Evolutionary conservation across 2,888 invertebrate species (phyloP), one percentile per base, ranked within the genome.

Genomic region (Lamproptera curius): DNA sequence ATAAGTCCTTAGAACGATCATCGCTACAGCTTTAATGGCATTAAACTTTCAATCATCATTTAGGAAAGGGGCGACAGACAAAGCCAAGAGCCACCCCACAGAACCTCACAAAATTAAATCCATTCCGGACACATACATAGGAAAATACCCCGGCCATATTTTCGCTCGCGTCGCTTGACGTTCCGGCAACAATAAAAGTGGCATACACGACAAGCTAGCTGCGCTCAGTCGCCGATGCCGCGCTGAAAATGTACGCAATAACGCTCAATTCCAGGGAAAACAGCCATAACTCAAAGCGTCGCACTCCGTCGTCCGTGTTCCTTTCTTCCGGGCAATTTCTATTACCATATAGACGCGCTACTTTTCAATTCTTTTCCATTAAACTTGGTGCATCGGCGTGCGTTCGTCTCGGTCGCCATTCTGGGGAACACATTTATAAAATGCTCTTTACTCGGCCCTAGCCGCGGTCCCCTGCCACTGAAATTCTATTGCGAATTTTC

Each of bases 341-440:
- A 87, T 87, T 87, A 86, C 85, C 87, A 87, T 87, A 87, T 86
- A 87, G 87, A 87, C 80, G 76, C 77, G 85, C 83, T 84, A 84
- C 84, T 87, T 86, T 86, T 87, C 86, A 86, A 86, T 86, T 86
- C 87, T 86, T 86, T 86, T 86, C 86, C 85, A 87, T 86, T 87
- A 86, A 86, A 87, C 76, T 87, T 82, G 82, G 80, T 82, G 80
- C 84, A 84, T 81, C 76, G 81, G 64, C 63, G 75, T 82, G 84
- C 83, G 83, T 84, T 83, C 74, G 71, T 73, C 73, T 74, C 67
- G 70, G 65, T 70, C 67, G 63, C 73, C 74, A 73, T 78, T 76
- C 76, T 79, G 73, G 76, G n/a, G 78, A 84, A 85, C 76, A 86
- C 82, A 84, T 87, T 86, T 84, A 80, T 85, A 86, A 85, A 85